Evolutionary conservation across 2,888 invertebrate genomes (phyloP).

Genomic region (Meteorus colon): DNA sequence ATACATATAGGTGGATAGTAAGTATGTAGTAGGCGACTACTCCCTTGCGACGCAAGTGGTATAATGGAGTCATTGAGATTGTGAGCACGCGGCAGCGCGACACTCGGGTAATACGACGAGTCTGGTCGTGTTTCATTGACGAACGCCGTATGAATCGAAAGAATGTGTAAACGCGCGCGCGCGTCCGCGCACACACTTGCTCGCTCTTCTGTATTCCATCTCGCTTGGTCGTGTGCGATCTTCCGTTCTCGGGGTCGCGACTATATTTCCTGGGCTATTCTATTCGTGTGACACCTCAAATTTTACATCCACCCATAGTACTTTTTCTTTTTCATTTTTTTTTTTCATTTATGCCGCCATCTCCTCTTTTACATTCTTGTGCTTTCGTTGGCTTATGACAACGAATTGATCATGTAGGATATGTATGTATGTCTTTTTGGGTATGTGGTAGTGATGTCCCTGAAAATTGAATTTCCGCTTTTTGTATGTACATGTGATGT

Average conservation of each 20-base stretch:
- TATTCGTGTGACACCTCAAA: slow-evolving; percentile 21
- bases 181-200: slow-evolving; percentile 37
- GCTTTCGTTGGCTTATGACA: background rate
- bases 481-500: background rate
- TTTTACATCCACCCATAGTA: background rate
- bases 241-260: background rate
- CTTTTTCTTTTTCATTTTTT: background rate
- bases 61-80: slow-evolving; percentile 46
- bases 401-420: slow-evolving; percentile 22
- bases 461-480: slow-evolving; percentile 31
- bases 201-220: background rate
- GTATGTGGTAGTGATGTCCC: slow-evolving; percentile 22
- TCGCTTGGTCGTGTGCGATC: background rate
- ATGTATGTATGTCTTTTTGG: background rate
- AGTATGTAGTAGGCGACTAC: background rate
- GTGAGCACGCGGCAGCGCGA: slow-evolving; percentile 42
- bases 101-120: slow-evolving; percentile 43
- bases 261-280: slow-evolving; percentile 44
- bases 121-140: slow-evolving; percentile 52
- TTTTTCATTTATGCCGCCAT: background rate
- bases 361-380: slow-evolving; percentile 11
- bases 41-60: slow-evolving; percentile 36
- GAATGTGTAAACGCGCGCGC: slow-evolving; percentile 42
- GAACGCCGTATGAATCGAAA: slow-evolving; percentile 50
- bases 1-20: slow-evolving; percentile 1